Conservation (phyloP, 2,888 invertebrate species). For the Acleris sparsana region DNA sequence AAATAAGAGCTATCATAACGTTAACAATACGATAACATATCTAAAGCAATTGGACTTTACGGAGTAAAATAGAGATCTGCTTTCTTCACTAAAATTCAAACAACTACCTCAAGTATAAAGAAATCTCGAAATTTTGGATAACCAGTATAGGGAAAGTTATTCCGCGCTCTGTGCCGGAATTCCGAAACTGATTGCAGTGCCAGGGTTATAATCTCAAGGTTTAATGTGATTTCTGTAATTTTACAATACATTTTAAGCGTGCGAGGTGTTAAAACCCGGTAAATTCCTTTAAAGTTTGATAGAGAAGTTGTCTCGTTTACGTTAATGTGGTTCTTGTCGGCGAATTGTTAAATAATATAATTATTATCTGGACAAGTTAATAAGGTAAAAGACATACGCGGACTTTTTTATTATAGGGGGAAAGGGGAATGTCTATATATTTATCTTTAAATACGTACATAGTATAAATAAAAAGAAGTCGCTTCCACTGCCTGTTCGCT, state of each 20-base stretch:
- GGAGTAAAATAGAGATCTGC: no score
- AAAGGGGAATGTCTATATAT: no score
- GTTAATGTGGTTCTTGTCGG: slow-evolving; percentile 13
- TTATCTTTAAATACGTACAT: no score
- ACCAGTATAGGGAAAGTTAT: slow-evolving; percentile 34
- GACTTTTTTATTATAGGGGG: no score
- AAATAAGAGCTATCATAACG: no score
- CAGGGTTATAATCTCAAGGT: slow-evolving; percentile 32
- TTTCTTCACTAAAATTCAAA: no score
- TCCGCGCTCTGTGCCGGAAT: slow-evolving; percentile 23
- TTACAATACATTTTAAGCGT: slow-evolving; percentile 12
- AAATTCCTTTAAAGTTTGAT: slow-evolving; percentile 13
- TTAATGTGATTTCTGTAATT: slow-evolving; percentile 33
- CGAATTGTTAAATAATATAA: slow-evolving; percentile 2
- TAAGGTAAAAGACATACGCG: no score
- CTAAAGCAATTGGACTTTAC: no score
- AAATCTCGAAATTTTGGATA: slow-evolving; percentile 19
- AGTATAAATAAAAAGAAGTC: no score
- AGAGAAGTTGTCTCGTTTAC: slow-evolving; percentile 22
- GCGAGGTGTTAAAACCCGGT: slow-evolving; percentile 27
- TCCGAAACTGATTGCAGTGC: slow-evolving; percentile 24
- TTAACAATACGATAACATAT: no score
- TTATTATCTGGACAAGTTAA: slow-evolving; percentile 10
- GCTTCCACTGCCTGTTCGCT: no score
- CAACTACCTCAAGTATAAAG: not conserved